Percentiles rank a stretch among this genome's conserved stretches.
Conservation (phyloP, 1,140 invertebrate species). For the Solen grandis region DNA sequence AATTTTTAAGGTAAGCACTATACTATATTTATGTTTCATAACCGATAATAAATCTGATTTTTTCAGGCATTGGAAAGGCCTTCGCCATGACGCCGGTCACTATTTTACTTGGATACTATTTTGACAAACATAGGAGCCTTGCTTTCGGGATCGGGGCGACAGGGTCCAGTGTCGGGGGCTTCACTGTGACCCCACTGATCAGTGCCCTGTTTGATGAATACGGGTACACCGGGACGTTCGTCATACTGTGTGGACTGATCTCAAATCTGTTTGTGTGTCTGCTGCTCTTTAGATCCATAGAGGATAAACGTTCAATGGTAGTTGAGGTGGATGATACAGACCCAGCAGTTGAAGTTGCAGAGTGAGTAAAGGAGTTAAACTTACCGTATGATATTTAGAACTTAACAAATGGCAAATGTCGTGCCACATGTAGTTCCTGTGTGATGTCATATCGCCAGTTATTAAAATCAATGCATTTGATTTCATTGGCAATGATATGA, state of each 20-base stretch:
- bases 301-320: conserved; percentile 3
- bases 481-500: too few species aligned
- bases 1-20: too few species aligned
- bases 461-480: too few species aligned
- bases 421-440: too few species aligned
- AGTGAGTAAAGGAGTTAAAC: too few species aligned
- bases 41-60: too few species aligned
- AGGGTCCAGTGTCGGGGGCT: conserved; percentile 76
- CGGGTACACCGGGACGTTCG: conserved; percentile 39
- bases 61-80: conserved; percentile 74
- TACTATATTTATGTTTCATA: too few species aligned
- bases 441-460: too few species aligned
- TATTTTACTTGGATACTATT: conserved; percentile 73
- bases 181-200: conserved; percentile 73
- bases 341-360: too few species aligned
- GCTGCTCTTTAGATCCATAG: conserved; percentile 38
- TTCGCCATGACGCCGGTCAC: conserved; percentile 69
- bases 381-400: too few species aligned
- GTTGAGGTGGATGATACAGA: too few species aligned
- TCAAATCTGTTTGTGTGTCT: conserved; percentile 23
- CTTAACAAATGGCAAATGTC: too few species aligned
- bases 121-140: conserved; percentile 69
- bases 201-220: conserved; percentile 66
- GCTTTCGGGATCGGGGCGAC: conserved; percentile 75
- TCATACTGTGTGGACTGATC: conserved; percentile 16